A percentile compares a stretch with the other conserved stretches of the same genome.
These are phyloP conservation scores for Oopsacas minuta DNA, from an alignment of 37 sponge, comb jelly and placozoan species.

Conservation along the genomic window DNA sequence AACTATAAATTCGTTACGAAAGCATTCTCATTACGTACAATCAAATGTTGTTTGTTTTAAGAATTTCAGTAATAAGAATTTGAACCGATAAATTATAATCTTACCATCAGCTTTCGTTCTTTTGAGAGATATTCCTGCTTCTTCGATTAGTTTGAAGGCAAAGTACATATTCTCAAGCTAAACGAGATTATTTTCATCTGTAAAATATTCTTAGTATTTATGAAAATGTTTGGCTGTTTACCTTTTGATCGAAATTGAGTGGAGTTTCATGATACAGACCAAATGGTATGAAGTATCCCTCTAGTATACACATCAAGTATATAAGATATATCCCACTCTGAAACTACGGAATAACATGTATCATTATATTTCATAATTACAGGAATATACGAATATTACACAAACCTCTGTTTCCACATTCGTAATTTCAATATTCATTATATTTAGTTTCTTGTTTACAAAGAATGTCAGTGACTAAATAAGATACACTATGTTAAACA, in stretches of 20 bases:
- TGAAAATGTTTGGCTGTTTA: background rate
- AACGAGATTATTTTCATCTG: background rate
- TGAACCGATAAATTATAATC: background rate
- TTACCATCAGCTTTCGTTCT: constrained; percentile 53
- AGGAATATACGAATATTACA: too few relatives aligned
- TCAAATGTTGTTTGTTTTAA: too few relatives aligned
- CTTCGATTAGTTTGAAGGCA: constrained; percentile 71
- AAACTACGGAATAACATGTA: constrained; percentile 35
- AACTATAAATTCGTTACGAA: too few relatives aligned
- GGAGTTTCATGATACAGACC: constrained; percentile 56
- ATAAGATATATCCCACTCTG: constrained; percentile 67
- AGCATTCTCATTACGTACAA: too few relatives aligned
- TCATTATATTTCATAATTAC: background rate
- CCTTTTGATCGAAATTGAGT: constrained; percentile 55
- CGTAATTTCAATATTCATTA: background rate
- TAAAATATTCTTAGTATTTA: background rate
- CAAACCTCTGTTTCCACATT: background rate
- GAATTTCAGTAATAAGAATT: too few relatives aligned
- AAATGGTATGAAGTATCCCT: constrained; percentile 82
- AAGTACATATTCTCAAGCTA: constrained; percentile 74
- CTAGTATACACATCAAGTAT: constrained; percentile 75
- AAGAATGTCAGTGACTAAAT: background rate
- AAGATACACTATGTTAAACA: too few relatives aligned
- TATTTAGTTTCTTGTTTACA: constrained; percentile 3
- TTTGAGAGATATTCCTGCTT: constrained; percentile 46